Percentiles rank a stretch among this genome's conserved stretches.
phyloP scores from a whole-genome alignment of 2,888 invertebrate species.

The Sturmia bella region DNA sequence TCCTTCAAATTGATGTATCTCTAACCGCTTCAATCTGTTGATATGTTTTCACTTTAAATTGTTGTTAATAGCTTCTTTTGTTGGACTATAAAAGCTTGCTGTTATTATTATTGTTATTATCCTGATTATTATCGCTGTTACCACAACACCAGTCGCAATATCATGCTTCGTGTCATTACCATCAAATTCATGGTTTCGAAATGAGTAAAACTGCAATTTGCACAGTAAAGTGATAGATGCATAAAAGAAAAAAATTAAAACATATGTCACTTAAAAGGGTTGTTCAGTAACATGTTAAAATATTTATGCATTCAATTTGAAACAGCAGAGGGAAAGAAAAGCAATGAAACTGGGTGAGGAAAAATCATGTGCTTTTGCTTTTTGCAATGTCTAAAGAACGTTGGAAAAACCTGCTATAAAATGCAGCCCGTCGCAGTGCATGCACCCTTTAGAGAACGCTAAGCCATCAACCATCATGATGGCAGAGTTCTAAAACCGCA shows the following conservation, averaged over 20 bases:
- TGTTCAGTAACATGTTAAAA: constrained; percentile 27
- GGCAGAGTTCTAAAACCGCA: constrained; percentile 41
- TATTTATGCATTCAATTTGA: constrained; percentile 25
- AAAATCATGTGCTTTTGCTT: background rate
- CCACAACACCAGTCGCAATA: constrained; percentile 14
- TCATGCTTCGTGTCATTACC: constrained; percentile 3
- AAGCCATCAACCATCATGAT: constrained; percentile 24
- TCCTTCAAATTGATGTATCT: no score
- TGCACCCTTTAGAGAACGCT: background rate
- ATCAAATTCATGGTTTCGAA: constrained; percentile 42
- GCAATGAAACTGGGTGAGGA: background rate
- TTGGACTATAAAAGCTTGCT: constrained; percentile 28
- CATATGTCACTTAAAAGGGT: constrained; percentile 22
- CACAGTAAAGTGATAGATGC: background rate
- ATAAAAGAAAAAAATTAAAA: background rate
- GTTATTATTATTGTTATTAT: constrained; percentile 75
- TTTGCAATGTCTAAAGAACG: background rate
- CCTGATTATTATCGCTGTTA: constrained; percentile 45
- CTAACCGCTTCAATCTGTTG: background rate
- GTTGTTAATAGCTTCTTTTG: constrained; percentile 43
- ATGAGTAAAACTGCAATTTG: constrained; percentile 28
- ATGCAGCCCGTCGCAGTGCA: background rate
- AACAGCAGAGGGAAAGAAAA: background rate
- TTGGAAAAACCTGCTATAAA: background rate
- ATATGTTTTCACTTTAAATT: constrained; percentile 18